Conservation (phyloP, 2,797 vertebrate species). For the Bradypus variegatus region DNA sequence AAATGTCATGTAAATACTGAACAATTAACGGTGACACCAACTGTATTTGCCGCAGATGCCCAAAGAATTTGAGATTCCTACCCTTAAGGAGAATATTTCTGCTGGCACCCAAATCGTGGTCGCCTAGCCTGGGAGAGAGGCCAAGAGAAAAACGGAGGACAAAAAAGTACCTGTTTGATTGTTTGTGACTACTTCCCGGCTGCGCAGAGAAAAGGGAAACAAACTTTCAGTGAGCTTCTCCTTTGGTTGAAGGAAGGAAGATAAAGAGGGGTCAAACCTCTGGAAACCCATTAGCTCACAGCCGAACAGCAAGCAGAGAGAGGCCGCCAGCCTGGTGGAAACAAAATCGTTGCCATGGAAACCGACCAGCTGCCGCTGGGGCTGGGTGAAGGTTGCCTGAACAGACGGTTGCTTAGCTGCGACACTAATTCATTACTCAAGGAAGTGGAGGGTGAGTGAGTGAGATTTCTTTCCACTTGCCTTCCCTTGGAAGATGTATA, state of each 20-base stretch:
- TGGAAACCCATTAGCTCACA: neutral
- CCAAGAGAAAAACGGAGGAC: neutral
- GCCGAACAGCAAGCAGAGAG: neutral
- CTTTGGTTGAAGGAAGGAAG: neutral
- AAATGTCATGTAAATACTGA: too few species aligned
- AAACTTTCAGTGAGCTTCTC: neutral
- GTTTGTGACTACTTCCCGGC: neutral
- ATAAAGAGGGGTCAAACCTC: neutral
- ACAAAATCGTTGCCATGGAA: slow-evolving; percentile 57
- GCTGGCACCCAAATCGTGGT: neutral
- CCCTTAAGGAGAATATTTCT: neutral
- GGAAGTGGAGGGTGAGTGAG: neutral
- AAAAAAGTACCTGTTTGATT: slow-evolving; percentile 26
- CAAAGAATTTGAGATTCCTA: neutral
- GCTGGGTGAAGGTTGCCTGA: neutral
- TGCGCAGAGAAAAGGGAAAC: neutral
- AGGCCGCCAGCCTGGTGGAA: neutral
- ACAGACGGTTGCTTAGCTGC: neutral
- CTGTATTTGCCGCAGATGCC: too few species aligned
- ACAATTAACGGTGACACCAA: too few species aligned
- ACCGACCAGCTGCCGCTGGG: neutral
- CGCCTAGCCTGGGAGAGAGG: neutral
- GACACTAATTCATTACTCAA: neutral
- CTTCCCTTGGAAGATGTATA: neutral
- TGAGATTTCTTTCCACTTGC: neutral